phyloP scores from a whole-genome alignment of 2,797 vertebrate species.

The Phalanger gymnotis region DNA sequence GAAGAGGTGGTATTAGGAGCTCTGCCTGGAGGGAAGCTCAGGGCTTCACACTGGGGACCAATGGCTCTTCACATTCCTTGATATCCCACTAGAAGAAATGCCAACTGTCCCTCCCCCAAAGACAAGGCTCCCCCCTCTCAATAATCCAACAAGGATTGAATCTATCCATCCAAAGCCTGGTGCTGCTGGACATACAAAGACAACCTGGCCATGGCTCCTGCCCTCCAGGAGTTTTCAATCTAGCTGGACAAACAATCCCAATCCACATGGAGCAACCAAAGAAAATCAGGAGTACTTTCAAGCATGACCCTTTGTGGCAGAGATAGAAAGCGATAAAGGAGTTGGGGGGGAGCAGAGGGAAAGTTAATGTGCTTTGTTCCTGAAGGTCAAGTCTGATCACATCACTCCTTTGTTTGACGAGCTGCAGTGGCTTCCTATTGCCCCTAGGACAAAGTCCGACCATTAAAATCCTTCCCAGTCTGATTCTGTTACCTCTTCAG shows the following conservation, averaged over 20 bases:
- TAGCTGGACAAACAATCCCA: neutral
- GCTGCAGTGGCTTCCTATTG: neutral
- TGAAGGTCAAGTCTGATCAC: too few relatives aligned
- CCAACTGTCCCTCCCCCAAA: neutral
- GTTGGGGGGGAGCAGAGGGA: neutral
- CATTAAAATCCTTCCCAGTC: neutral
- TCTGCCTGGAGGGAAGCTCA: neutral
- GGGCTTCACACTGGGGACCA: neutral
- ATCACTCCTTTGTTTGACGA: neutral
- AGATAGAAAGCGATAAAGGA: neutral
- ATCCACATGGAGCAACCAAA: neutral
- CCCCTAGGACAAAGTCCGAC: neutral
- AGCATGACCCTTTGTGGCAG: neutral
- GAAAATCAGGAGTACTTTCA: neutral
- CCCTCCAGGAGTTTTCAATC: neutral
- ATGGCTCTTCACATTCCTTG: neutral
- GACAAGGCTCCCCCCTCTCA: neutral
- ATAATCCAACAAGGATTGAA: neutral
- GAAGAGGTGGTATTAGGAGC: constrained; percentile 24
- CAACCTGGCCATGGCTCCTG: neutral
- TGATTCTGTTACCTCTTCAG: neutral
- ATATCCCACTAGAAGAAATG: neutral
- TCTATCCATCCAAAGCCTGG: neutral
- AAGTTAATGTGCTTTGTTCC: neutral
- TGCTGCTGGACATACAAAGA: neutral